Evolutionary conservation across 2,888 invertebrate genomes (phyloP).

Genomic region (Polydrusus tereticollis): DNA sequence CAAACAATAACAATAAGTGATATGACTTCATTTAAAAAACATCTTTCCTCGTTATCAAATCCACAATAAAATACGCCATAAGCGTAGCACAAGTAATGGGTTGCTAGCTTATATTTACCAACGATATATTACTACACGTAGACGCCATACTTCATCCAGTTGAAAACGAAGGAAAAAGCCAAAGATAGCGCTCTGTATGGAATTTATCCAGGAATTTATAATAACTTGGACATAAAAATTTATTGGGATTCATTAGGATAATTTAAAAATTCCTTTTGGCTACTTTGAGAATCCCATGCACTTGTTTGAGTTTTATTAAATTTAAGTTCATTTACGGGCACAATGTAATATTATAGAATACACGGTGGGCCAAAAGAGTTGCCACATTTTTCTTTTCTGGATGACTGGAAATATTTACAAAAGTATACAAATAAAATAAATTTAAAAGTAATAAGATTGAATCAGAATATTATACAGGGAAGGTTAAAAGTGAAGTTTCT

Average conservation of each 20-base stretch:
- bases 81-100: slow-evolving; percentile 36
- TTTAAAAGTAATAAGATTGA: too few relatives aligned
- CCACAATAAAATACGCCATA: slow-evolving; percentile 39
- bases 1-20: too few relatives aligned
- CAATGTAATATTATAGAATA: too few relatives aligned
- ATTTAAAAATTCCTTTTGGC: slow-evolving; percentile 38
- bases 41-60: slow-evolving; percentile 10
- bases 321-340: too few relatives aligned
- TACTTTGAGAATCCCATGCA: slow-evolving; percentile 28
- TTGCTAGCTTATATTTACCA: slow-evolving; percentile 35
- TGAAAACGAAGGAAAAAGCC: slow-evolving; percentile 44
- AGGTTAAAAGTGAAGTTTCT: too few relatives aligned
- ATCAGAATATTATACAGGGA: too few relatives aligned
- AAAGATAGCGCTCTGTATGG: slow-evolving; percentile 40
- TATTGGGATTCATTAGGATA: slow-evolving; percentile 45
- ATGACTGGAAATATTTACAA: too few relatives aligned
- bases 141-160: slow-evolving; percentile 45
- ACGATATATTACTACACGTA: slow-evolving; percentile 44
- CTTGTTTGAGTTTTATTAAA: too few relatives aligned
- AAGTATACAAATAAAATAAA: too few relatives aligned
- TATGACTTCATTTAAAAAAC: too few relatives aligned
- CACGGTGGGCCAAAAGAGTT: too few relatives aligned
- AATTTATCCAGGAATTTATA: slow-evolving; percentile 49
- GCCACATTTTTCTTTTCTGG: too few relatives aligned
- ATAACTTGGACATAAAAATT: slow-evolving; percentile 46